phyloP scores from a whole-genome alignment of 2,888 invertebrate genomes.

The Dynastes grantii region DNA sequence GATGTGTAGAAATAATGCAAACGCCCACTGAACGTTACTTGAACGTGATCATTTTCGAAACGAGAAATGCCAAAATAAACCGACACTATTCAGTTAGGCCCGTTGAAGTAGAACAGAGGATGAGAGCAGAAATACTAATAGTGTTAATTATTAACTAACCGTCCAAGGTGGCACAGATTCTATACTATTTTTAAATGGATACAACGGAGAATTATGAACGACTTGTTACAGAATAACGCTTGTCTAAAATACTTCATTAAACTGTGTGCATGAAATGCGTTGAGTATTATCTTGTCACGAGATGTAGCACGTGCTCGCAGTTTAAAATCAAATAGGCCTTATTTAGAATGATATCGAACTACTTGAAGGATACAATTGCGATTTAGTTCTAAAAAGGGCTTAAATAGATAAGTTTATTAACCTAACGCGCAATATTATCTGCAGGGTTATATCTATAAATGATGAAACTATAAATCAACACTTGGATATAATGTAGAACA shows the following conservation, averaged over 20 bases:
- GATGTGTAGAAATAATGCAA: conserved; percentile 37
- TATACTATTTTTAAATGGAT: conserved; percentile 40
- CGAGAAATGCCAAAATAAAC: conserved; percentile 41
- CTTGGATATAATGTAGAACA: too few species aligned
- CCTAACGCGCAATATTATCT: too few species aligned
- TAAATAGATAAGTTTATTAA: too few species aligned
- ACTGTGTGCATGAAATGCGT: not conserved
- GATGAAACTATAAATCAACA: not conserved
- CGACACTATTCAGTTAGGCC: not conserved
- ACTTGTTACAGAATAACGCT: not conserved
- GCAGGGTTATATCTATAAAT: not conserved
- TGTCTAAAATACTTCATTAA: conserved; percentile 13
- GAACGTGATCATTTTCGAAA: conserved; percentile 35
- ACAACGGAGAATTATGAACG: not conserved
- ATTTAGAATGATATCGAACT: conserved; percentile 21
- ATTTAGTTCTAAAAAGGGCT: too few species aligned
- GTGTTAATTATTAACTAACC: conserved; percentile 39
- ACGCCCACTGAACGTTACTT: conserved; percentile 33
- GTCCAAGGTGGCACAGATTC: conserved; percentile 40
- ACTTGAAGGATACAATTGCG: not conserved
- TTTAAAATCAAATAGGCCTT: not conserved
- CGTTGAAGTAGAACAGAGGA: conserved; percentile 16
- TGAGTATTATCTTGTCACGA: conserved; percentile 36
- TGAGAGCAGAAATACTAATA: conserved; percentile 33
- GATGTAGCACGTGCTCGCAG: conserved; percentile 24